Conservation (phyloP, 2,797 vertebrate species). For the Ctenosaura bakeri region DNA sequence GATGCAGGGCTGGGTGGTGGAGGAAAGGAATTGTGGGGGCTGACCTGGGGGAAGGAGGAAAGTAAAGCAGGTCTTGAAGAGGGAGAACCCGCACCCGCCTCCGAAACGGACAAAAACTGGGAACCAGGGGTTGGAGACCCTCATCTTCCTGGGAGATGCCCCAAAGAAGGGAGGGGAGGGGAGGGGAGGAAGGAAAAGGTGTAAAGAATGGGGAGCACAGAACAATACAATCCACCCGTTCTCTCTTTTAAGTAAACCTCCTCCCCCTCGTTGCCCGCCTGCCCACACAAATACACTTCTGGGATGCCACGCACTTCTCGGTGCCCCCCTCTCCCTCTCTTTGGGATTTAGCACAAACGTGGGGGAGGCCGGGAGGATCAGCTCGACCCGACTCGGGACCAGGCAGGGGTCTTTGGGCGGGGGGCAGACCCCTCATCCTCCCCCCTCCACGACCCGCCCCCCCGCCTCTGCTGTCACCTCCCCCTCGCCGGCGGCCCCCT, state of each 20-base stretch:
- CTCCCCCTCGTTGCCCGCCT: too few relatives aligned
- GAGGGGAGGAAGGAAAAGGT: too few relatives aligned
- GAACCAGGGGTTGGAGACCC: neutral
- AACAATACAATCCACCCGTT: too few relatives aligned
- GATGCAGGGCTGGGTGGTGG: too few relatives aligned
- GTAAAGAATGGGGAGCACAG: neutral
- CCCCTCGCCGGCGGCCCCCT: too few relatives aligned
- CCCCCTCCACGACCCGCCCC: accelerated
- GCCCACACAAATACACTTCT: neutral
- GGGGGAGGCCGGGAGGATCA: neutral
- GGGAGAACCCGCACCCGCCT: too few relatives aligned
- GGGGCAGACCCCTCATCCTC: neutral
- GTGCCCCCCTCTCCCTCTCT: neutral
- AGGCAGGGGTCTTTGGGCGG: neutral
- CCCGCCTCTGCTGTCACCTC: neutral
- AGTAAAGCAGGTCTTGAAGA: too few relatives aligned
- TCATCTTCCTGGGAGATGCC: neutral
- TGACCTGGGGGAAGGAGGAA: too few relatives aligned
- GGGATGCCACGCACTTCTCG: neutral
- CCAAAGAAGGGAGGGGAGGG: neutral
- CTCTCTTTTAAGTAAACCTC: neutral
- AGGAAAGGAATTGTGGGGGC: too few relatives aligned
- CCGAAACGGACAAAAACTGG: neutral
- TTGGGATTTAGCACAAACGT: accelerated
- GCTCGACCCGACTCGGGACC: neutral